These are phyloP conservation scores for Drosophila ananassae DNA, from an alignment of 1,140 invertebrate genomes.

Conservation along the genomic window DNA sequence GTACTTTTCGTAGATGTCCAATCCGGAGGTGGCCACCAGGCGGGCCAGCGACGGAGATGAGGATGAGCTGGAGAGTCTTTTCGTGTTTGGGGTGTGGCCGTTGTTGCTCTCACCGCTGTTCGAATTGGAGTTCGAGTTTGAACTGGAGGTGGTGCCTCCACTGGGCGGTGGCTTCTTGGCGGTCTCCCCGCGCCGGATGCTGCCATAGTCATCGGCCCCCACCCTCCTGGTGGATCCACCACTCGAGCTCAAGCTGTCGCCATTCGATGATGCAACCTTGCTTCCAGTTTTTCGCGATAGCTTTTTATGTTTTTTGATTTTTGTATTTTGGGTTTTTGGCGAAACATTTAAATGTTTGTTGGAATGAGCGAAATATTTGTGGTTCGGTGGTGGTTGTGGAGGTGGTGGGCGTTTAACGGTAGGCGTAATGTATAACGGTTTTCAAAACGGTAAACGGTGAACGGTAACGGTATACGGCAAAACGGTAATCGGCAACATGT, in stretches of 20 bases:
- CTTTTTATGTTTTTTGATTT: slow-evolving; percentile 40
- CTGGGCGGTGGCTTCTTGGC: slow-evolving; percentile 54
- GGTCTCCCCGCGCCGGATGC: slow-evolving; percentile 36
- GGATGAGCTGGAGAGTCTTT: slow-evolving; percentile 77
- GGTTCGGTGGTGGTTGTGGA: slow-evolving; percentile 36
- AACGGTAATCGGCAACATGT: slow-evolving; percentile 52
- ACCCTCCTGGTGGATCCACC: slow-evolving; percentile 29
- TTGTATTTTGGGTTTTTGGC: slow-evolving; percentile 34
- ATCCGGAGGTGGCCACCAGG: slow-evolving; percentile 80
- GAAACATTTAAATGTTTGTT: slow-evolving; percentile 66
- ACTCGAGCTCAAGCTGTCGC: slow-evolving; percentile 27
- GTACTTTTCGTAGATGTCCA: slow-evolving; percentile 84
- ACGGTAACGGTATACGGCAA: slow-evolving; percentile 17
- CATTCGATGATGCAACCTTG: slow-evolving; percentile 35
- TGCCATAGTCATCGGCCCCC: slow-evolving; percentile 34
- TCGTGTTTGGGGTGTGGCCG: slow-evolving; percentile 35
- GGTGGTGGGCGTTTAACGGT: not conserved
- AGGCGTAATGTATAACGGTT: slow-evolving; percentile 1
- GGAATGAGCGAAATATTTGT: slow-evolving; percentile 43
- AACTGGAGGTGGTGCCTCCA: slow-evolving; percentile 2
- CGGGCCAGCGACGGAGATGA: slow-evolving; percentile 83
- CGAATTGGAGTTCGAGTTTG: slow-evolving; percentile 1
- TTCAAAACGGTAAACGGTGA: slow-evolving; percentile 23
- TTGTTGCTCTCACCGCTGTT: slow-evolving; percentile 12
- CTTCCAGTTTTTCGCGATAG: slow-evolving; percentile 53